These are phyloP conservation scores for Sarcophaga variegata DNA, from an alignment of 2,888 invertebrate species.

Conservation along the genomic window DNA sequence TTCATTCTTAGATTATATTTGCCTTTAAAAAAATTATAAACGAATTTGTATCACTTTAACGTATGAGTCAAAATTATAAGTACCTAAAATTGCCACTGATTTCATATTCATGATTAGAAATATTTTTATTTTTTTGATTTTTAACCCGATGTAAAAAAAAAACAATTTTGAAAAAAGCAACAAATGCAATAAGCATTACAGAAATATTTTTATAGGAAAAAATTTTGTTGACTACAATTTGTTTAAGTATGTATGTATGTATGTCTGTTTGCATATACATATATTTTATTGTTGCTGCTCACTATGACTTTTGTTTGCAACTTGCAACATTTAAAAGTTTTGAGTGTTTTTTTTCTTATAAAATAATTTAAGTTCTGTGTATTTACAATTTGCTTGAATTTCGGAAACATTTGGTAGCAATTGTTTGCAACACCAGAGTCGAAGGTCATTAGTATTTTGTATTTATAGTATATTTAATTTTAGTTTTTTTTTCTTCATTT, in stretches of 20 bases:
- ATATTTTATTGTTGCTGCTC: slow-evolving; percentile 37
- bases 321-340: slow-evolving; percentile 44
- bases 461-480: slow-evolving; percentile 34
- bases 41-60: not conserved
- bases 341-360: not conserved
- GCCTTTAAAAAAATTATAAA: too few relatives aligned
- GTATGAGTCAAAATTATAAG: slow-evolving; percentile 57
- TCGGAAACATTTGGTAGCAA: slow-evolving; percentile 69
- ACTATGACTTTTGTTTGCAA: slow-evolving; percentile 50
- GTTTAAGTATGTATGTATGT: slow-evolving; percentile 13
- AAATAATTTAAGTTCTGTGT: slow-evolving; percentile 57
- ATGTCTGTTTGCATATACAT: not conserved
- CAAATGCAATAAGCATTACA: slow-evolving; percentile 42
- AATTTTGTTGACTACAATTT: slow-evolving; percentile 38
- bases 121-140: slow-evolving; percentile 35
- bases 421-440: slow-evolving; percentile 69
- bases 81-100: slow-evolving; percentile 62
- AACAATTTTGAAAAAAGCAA: slow-evolving; percentile 27
- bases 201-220: slow-evolving; percentile 41
- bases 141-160: slow-evolving; percentile 1
- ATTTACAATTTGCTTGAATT: slow-evolving; percentile 50
- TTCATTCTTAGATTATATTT: too few relatives aligned
- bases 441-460: slow-evolving; percentile 65
- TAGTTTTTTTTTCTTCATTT: slow-evolving; percentile 3
- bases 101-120: slow-evolving; percentile 59